Conservation (phyloP, 2,113 vertebrate genomes). For the Sinosuthora webbiana region DNA sequence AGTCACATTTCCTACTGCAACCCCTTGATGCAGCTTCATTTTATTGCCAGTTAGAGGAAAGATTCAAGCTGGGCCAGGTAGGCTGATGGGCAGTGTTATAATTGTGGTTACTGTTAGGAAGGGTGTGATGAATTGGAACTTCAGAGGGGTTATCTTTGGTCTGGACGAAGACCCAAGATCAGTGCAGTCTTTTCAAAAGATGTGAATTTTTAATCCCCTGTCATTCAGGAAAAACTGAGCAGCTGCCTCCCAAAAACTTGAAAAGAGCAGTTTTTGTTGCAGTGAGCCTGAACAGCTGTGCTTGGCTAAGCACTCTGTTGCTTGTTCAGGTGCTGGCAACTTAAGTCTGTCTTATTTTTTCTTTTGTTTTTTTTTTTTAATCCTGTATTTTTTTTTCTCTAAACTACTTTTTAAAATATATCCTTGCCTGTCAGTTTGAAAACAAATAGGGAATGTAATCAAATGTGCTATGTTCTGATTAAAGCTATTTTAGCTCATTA, state of each 20-base stretch:
- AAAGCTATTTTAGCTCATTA: background rate
- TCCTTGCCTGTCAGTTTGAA: background rate
- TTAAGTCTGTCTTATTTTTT: background rate
- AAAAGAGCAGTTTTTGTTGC: background rate
- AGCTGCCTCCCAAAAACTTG: background rate
- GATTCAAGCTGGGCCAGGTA: background rate
- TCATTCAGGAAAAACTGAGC: background rate
- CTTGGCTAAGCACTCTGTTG: background rate
- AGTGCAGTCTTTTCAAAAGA: background rate
- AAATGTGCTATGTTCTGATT: background rate
- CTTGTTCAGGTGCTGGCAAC: background rate
- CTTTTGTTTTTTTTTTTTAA: no score
- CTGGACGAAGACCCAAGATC: background rate
- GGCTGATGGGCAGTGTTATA: background rate
- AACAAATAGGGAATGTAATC: background rate
- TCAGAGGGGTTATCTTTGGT: background rate
- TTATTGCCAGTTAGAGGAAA: background rate
- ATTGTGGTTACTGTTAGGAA: background rate
- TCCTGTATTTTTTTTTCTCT: background rate
- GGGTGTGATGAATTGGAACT: background rate
- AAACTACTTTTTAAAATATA: background rate
- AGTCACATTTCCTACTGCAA: background rate
- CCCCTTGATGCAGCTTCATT: background rate
- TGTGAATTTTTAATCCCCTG: background rate
- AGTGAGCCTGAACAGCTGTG: background rate